phyloP scores from a whole-genome alignment of 2,888 invertebrate species.

The Cylloceria caligata region DNA sequence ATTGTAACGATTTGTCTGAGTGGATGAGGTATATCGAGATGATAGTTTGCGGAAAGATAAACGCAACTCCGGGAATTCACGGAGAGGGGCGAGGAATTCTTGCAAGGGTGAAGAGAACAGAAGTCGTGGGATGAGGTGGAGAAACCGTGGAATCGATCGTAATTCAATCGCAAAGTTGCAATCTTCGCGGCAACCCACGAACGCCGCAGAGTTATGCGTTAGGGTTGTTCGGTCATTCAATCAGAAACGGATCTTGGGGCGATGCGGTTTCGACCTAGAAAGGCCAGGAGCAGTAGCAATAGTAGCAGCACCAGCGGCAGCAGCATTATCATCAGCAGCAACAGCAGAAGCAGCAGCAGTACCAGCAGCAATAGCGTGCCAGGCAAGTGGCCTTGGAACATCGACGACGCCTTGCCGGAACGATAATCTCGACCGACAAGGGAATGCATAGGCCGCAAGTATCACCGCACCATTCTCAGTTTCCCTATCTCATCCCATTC shows the following conservation, averaged over 20 bases:
- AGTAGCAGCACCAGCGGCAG: constrained; percentile 2
- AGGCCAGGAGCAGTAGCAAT: constrained; percentile 38
- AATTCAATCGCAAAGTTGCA: constrained; percentile 75
- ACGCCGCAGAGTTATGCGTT: constrained; percentile 73
- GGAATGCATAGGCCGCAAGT: constrained; percentile 31
- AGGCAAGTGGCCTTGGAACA: constrained; percentile 33
- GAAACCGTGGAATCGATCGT: constrained; percentile 67
- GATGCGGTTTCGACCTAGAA: constrained; percentile 68
- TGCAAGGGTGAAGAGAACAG: constrained; percentile 41
- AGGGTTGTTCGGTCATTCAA: constrained; percentile 69
- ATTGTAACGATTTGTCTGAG: constrained; percentile 50
- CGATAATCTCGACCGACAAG: constrained; percentile 53
- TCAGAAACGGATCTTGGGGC: constrained; percentile 71
- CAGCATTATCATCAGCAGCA: too few species aligned
- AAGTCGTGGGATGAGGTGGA: constrained; percentile 34
- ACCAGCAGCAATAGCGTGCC: constrained; percentile 1
- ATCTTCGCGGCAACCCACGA: constrained; percentile 72
- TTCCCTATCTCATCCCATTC: constrained; percentile 28
- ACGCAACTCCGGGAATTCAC: constrained; percentile 28
- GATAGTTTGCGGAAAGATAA: constrained; percentile 62
- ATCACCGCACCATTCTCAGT: constrained; percentile 33
- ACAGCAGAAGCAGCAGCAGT: background rate
- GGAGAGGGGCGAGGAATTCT: constrained; percentile 30
- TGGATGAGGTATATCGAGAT: constrained; percentile 50
- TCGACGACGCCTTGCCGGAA: constrained; percentile 44